Conservation (phyloP, 2,113 vertebrate species). For the Lepus americanus region DNA sequence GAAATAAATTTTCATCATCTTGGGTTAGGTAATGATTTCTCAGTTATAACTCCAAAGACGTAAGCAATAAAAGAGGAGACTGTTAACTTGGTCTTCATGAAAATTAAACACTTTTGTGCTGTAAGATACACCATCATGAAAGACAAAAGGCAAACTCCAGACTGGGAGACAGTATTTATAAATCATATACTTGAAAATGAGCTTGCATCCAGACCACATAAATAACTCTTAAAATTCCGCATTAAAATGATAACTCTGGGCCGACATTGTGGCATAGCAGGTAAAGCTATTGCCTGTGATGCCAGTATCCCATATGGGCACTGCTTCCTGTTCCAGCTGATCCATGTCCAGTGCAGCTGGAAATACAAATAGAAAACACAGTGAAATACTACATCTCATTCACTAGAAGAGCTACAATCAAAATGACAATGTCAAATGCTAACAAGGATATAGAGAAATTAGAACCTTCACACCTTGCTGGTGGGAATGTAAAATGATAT, state of each 20-base stretch:
- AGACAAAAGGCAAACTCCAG: background rate
- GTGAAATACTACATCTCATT: background rate
- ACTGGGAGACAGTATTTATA: background rate
- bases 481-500: background rate
- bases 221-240: background rate
- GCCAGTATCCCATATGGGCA: too few relatives aligned
- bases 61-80: slow-evolving; percentile 35
- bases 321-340: too few relatives aligned
- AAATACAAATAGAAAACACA: slow-evolving; percentile 20
- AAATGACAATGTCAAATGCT: background rate
- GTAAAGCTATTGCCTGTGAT: too few relatives aligned
- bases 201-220: background rate
- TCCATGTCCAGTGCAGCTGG: too few relatives aligned
- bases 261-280: too few relatives aligned
- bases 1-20: slow-evolving; percentile 39
- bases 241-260: slow-evolving; percentile 9
- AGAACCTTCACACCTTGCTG: background rate
- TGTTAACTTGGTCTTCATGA: slow-evolving; percentile 17
- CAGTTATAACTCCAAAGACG: background rate
- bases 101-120: slow-evolving; percentile 51
- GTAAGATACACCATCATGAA: background rate
- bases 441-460: background rate
- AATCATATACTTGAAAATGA: slow-evolving; percentile 49
- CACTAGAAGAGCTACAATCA: slow-evolving; percentile 25
- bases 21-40: background rate